Evolutionary conservation across 2,113 vertebrate genomes (phyloP), one percentile per base, ranked within the genome.

Genomic region (Oncorhynchus mykiss): DNA sequence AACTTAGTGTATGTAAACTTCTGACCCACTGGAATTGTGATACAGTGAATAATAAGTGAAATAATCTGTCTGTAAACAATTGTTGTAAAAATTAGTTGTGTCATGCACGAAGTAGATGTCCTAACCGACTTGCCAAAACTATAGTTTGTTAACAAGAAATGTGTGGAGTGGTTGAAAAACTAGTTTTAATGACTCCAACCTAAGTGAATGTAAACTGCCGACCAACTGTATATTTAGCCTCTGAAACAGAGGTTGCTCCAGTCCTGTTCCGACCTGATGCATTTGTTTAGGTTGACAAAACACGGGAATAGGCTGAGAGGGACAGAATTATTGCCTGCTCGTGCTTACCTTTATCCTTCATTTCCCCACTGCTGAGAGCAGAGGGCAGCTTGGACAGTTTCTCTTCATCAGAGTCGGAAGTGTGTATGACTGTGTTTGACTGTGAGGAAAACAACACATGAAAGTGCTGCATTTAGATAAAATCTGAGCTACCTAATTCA

Each of bases 361-460:
- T 72, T 31, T 81, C 84, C 11, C 75, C 9, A 67, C 76, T 84
- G 85, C 74, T 11, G 31, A 1, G 5, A 73, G 78, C 70, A 48
- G 90, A 82, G 20, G 78, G 80, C 24, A 82, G 81, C 57, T 54
- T 73, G 20, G 85, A 81, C 13, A 79, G 67, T 14, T 81, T 82
- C 25, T 93, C 88, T 18, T 90, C 91, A 31, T 92, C 90, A 5
- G 86, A 89, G 70, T 89, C 88, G 1, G 48, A 49, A 14, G 73
- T 83, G 70, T 87, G 82, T 20, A 85, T 87, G 18, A 88, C 77
- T 27, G 82, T 49, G 70, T 91, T 91, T 79, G 92, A 92, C 92
- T 94, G 85, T 25, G 82, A 54, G 13, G 31, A 34, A 80, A 27
- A 82, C 39, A 72, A 25, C 54, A 22, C 49, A 1, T 57, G 31